Base-by-base conservation (phyloP, 2,797 vertebrate genomes). In the Echiichthys vipera region DNA sequence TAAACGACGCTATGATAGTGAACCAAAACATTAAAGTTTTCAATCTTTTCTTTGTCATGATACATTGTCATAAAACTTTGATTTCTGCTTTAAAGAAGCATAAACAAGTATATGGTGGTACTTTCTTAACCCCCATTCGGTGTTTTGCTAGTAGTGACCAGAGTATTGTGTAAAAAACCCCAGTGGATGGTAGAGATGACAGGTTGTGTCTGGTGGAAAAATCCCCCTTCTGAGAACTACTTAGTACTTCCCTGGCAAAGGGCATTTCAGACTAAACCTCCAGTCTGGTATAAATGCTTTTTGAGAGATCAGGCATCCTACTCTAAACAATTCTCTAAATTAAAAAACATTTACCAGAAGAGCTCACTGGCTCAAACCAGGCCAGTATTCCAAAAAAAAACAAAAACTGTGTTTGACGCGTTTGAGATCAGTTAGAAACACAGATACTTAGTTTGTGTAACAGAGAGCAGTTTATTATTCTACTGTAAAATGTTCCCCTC, bases 131-230 rank as follows among this genome's bases (percentile, higher is more conserved):
- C n/a, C 5, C 3, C 36, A 13, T 29, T 59, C 15, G 22, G 15
- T 24, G 18, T 47, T 29, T 43, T 36, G 10, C 17, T n/a, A 37
- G 17, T 15, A 18, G 30, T 37, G 2, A 45, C 15, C 13, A 14
- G 5, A 14, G 30, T 24, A 29, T 39, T 39, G 24, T 70, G 42
- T 34, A 17, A 55, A 40, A 30, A 1, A 2, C 34, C 17, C 20
- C 15, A 50, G 25, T 30, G 34, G 53, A 47, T 46, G 17, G 24
- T 43, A 20, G 32, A 66, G 59, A 34, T 49, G 54, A 62, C 15
- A 17, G n/a, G 30, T 25, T 40, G 39, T 51, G 45, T 59, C 42
- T 59, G n/a, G 37, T 78, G 51, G 65, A 64, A 77, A n/a, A 71
- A 56, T 56, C 49, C 36, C 62, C 58, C 34, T 20, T 25, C n/a